Percentiles rank a stretch among this genome's conserved stretches.
Conservation (phyloP, 2,113 vertebrate genomes). For the Nanorana parkeri region DNA sequence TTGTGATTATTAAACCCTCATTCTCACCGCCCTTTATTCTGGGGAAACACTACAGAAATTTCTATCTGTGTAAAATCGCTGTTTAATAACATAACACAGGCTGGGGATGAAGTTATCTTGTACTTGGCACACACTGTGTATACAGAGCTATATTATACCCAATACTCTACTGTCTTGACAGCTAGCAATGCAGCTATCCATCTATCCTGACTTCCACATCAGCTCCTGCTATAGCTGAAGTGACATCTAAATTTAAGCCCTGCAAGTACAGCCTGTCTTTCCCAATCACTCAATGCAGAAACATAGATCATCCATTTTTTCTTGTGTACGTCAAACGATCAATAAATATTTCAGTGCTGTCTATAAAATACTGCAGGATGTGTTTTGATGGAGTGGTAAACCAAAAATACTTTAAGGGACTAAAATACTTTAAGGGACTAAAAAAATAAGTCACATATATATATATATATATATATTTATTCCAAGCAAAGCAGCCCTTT, state of each 20-base stretch:
- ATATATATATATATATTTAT: too few species aligned
- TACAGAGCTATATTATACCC: conserved; percentile 20
- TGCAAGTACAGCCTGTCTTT: conserved; percentile 5
- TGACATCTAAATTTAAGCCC: not conserved
- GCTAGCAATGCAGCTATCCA: conserved; percentile 7
- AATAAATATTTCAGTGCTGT: not conserved
- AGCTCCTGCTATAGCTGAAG: not conserved
- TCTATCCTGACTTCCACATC: conserved; percentile 9
- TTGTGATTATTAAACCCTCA: too few species aligned
- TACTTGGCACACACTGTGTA: conserved; percentile 3
- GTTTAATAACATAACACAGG: not conserved
- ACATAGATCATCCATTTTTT: not conserved
- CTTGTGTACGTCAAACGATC: not conserved
- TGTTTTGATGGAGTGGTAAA: too few species aligned
- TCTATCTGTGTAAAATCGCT: too few species aligned
- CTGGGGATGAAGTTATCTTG: conserved; percentile 6
- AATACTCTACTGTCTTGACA: conserved; percentile 24
- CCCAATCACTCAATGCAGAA: not conserved
- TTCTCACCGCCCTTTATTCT: too few species aligned
- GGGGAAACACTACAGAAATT: too few species aligned
- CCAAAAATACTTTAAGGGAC: too few species aligned
- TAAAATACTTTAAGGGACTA: too few species aligned
- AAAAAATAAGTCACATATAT: too few species aligned
- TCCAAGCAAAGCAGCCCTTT: too few species aligned
- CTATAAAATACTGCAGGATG: not conserved